These are phyloP conservation scores for Odocoileus virginianus DNA, from an alignment of 2,113 vertebrate species.

Conservation along the genomic window DNA sequence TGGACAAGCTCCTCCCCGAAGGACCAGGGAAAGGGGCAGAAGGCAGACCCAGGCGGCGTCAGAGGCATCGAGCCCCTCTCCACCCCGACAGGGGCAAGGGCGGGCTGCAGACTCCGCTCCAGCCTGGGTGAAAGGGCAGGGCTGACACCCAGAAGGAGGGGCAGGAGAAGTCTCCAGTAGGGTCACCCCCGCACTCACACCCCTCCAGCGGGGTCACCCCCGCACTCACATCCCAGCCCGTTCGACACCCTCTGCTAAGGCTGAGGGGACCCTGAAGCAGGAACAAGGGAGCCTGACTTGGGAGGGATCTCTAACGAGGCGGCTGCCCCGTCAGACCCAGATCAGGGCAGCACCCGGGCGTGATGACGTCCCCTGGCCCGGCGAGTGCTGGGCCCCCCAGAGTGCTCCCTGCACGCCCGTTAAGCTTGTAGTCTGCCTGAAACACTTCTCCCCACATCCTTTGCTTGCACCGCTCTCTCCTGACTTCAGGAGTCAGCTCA, in stretches of 20 bases:
- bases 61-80: not conserved
- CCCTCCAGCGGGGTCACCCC: not conserved
- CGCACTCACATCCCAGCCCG: not conserved
- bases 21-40: not conserved
- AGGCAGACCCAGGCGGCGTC: not conserved
- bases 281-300: not conserved
- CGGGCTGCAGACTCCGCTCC: not conserved
- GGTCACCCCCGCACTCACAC: not conserved
- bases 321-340: not conserved
- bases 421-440: too few relatives aligned
- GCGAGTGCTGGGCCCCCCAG: not conserved
- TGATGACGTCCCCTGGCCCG: fast-evolving
- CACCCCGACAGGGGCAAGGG: not conserved
- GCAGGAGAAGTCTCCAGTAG: too few relatives aligned
- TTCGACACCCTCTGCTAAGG: not conserved
- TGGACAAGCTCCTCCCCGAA: not conserved
- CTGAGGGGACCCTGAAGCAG: not conserved
- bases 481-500: not conserved
- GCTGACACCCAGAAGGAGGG: not conserved
- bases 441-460: not conserved
- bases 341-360: not conserved
- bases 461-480: not conserved
- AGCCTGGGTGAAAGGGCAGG: not conserved
- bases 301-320: not conserved
- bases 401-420: not conserved